A percentile compares a stretch with the other conserved stretches of the same genome.
Evolutionary conservation across 2,888 invertebrate genomes (phyloP).

Genomic region (Galerucella nymphaeae): DNA sequence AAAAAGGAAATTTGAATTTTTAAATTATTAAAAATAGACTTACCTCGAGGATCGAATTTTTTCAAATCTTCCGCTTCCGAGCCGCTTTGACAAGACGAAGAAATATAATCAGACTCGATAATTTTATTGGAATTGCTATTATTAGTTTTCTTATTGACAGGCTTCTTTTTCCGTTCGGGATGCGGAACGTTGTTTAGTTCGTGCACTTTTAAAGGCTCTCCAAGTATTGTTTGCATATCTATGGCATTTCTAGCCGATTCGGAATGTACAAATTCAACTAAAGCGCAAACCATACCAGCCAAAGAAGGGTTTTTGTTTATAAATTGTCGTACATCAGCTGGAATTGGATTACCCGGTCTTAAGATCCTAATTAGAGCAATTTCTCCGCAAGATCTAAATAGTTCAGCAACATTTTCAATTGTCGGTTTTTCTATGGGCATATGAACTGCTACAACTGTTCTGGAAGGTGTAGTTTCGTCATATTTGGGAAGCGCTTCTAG

Average conservation of each 20-base stretch:
- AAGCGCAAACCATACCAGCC: conserved; percentile 86
- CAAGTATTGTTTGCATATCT: conserved; percentile 72
- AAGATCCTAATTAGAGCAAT: conserved; percentile 89
- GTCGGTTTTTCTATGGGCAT: conserved; percentile 87
- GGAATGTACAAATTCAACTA: conserved; percentile 91
- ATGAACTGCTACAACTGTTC: conserved; percentile 89
- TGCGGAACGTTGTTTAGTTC: conserved; percentile 80
- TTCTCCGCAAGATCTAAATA: conserved; percentile 90
- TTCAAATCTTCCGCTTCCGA: conserved; percentile 68
- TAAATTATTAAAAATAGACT: conserved; percentile 23
- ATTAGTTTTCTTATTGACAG: conserved; percentile 71
- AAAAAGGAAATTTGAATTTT: not conserved
- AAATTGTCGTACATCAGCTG: conserved; percentile 91
- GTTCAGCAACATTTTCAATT: conserved; percentile 91
- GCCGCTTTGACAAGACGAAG: conserved; percentile 67
- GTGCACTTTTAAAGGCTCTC: conserved; percentile 75
- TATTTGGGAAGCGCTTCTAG: conserved; percentile 86
- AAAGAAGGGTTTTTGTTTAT: conserved; percentile 91
- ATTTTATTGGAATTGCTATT: conserved; percentile 67
- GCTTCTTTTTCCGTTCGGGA: conserved; percentile 79
- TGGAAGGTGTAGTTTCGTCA: conserved; percentile 92
- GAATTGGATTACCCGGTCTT: conserved; percentile 89
- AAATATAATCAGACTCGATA: conserved; percentile 60
- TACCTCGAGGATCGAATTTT: conserved; percentile 62
- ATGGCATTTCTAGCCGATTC: conserved; percentile 87